These are phyloP conservation scores for Grammomys dolichurus DNA, from an alignment of 2,113 vertebrate genomes.

Conservation along the genomic window DNA sequence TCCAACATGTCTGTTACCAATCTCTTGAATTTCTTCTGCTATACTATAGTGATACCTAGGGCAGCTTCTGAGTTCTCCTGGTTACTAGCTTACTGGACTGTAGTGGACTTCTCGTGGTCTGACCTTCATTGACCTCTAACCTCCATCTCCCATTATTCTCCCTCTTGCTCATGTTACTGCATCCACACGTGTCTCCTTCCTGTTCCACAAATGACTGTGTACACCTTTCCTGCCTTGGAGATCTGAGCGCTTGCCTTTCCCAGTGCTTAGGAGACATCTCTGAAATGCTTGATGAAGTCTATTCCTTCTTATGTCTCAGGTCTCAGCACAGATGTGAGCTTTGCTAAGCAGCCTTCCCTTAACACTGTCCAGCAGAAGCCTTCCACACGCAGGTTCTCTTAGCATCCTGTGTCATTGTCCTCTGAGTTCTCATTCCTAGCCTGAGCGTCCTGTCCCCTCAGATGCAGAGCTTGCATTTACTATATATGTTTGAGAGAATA, in stretches of 20 bases:
- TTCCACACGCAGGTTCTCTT: background rate
- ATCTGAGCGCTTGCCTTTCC: slow-evolving; percentile 29
- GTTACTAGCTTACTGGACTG: background rate
- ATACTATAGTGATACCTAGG: background rate
- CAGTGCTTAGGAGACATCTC: slow-evolving; percentile 15
- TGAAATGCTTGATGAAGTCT: background rate
- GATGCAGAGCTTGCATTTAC: background rate
- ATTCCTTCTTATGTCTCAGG: background rate
- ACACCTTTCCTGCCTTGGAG: background rate
- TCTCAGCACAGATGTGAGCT: slow-evolving; percentile 7
- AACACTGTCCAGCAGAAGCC: background rate
- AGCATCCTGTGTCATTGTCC: background rate
- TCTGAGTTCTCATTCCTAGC: background rate
- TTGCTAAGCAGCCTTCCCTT: background rate
- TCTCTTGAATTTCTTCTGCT: slow-evolving; percentile 26
- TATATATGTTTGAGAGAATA: slow-evolving; percentile 11
- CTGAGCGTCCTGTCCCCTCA: slow-evolving; percentile 7
- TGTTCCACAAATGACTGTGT: slow-evolving; percentile 15
- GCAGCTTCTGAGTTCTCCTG: slow-evolving; percentile 20
- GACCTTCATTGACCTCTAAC: background rate
- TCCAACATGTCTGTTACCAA: slow-evolving; percentile 11
- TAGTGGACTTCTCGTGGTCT: background rate
- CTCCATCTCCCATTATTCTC: background rate
- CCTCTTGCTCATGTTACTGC: background rate
- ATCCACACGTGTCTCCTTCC: slow-evolving; percentile 4